A percentile compares a stretch with the other conserved stretches of the same genome.
Evolutionary conservation across 2,888 invertebrate genomes (phyloP).

Genomic region (Leptothorax acervorum): DNA sequence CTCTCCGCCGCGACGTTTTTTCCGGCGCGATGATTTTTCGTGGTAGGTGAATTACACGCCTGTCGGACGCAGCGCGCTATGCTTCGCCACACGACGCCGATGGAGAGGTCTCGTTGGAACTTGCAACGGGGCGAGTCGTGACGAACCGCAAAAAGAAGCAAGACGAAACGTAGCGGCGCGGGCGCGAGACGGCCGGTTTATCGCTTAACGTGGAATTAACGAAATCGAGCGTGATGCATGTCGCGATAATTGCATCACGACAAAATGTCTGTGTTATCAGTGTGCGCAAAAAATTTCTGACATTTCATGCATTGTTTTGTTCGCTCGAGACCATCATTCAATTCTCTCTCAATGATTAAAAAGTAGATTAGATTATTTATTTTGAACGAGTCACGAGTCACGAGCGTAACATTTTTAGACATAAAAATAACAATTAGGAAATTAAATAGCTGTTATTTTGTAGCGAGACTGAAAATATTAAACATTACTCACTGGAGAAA

Average conservation of each 20-base stretch:
- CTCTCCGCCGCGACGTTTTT: constrained; percentile 74
- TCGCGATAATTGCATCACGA: constrained; percentile 61
- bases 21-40: constrained; percentile 79
- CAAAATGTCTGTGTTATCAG: neutral
- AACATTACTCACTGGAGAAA: neutral
- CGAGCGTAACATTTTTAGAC: neutral
- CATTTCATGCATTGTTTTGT: neutral
- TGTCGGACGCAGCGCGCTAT: constrained; percentile 81
- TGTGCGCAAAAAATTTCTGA: neutral
- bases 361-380: neutral
- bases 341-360: neutral
- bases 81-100: constrained; percentile 60
- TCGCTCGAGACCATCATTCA: neutral
- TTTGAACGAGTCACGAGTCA: neutral
- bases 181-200: constrained; percentile 59
- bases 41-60: constrained; percentile 83
- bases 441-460: neutral
- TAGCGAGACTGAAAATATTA: neutral
- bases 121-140: constrained; percentile 45
- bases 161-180: constrained; percentile 46
- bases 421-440: neutral
- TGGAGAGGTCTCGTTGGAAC: constrained; percentile 47
- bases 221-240: constrained; percentile 75
- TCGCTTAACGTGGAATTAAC: constrained; percentile 74
- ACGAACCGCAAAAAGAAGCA: constrained; percentile 36